Conservation (phyloP, 2,113 vertebrate genomes). For the Orcinus orca region DNA sequence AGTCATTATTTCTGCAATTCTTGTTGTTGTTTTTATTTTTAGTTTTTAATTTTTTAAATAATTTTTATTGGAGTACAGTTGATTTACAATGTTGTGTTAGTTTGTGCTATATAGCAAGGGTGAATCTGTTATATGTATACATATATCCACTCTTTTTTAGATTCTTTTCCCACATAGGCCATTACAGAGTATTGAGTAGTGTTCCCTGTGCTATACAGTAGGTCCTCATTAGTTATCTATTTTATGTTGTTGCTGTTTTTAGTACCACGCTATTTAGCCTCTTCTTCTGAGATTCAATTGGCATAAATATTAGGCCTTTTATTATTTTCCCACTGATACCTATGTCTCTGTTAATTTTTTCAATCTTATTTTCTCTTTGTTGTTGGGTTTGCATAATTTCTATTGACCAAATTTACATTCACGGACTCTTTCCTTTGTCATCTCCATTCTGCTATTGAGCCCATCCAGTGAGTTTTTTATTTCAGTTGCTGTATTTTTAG, state of each 20-base stretch:
- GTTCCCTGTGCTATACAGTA: too few species aligned
- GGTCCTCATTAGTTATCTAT: too few species aligned
- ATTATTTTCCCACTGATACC: background rate
- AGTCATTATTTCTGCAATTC: background rate
- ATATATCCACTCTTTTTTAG: too few species aligned
- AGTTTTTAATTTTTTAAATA: too few species aligned
- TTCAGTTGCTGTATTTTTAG: background rate
- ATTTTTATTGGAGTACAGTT: too few species aligned
- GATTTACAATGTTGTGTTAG: too few species aligned
- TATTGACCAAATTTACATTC: background rate
- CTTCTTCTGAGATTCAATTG: background rate
- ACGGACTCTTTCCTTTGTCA: background rate
- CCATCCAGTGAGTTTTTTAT: background rate
- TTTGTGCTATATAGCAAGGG: too few species aligned
- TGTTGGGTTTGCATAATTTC: background rate
- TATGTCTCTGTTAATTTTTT: background rate
- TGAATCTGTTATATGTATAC: too few species aligned
- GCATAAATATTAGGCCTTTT: background rate
- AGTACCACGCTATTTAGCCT: background rate
- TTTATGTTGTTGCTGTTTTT: background rate
- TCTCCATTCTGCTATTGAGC: background rate
- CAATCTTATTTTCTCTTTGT: background rate
- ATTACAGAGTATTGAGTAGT: too few species aligned
- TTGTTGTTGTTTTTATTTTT: background rate
- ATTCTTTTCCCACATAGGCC: background rate